Percentiles rank a stretch among this genome's conserved stretches.
These are phyloP conservation scores for Melipona beecheii DNA, from an alignment of 2,888 invertebrate species.

Conservation along the genomic window DNA sequence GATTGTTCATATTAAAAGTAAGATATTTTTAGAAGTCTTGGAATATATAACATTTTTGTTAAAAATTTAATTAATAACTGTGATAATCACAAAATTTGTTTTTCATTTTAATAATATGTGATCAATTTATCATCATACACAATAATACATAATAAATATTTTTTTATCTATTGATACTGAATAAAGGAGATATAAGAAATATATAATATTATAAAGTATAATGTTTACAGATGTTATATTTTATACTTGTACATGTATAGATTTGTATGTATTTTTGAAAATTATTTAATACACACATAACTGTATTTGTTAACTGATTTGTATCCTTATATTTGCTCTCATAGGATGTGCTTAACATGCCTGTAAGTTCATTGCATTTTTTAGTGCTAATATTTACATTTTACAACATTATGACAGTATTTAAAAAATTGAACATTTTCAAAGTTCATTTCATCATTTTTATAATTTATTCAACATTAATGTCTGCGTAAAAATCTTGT, in stretches of 20 bases:
- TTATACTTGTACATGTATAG: constrained; percentile 29
- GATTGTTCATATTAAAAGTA: constrained; percentile 55
- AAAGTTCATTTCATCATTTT: constrained; percentile 11
- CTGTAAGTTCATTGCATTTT: constrained; percentile 81
- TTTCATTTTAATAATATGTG: constrained; percentile 7
- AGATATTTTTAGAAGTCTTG: constrained; percentile 48
- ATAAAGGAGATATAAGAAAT: neutral
- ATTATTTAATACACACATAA: constrained; percentile 67
- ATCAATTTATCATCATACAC: neutral
- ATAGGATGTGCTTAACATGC: constrained; percentile 84
- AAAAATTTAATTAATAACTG: constrained; percentile 17
- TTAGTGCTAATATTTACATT: constrained; percentile 62
- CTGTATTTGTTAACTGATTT: constrained; percentile 61
- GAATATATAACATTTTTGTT: constrained; percentile 29
- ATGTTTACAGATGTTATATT: constrained; percentile 19
- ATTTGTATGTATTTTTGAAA: constrained; percentile 42
- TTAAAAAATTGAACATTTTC: constrained; percentile 35
- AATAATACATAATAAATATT: constrained; percentile 10
- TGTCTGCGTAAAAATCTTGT: constrained; percentile 9
- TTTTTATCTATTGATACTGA: neutral
- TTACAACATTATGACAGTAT: constrained; percentile 34
- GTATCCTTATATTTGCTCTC: constrained; percentile 82
- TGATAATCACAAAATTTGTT: neutral
- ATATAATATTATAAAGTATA: neutral
- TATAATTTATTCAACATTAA: constrained; percentile 4